Evolutionary conservation across 2,888 invertebrate genomes (phyloP).

Genomic region (Tenthredo amoena): DNA sequence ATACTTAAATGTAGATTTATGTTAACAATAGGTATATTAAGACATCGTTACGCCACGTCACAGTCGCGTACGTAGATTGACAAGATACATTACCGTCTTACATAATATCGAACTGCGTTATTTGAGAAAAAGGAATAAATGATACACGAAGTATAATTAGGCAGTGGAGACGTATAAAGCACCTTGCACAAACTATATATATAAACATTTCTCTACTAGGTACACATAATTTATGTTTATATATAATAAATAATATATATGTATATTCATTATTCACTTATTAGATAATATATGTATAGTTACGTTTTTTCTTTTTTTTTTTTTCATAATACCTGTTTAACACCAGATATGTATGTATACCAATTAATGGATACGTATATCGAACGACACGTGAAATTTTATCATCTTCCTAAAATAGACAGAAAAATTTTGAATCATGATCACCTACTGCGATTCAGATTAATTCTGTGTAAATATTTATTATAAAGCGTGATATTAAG

Average conservation of each 20-base stretch:
- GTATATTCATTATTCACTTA: background rate
- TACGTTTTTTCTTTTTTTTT: background rate
- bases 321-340: background rate
- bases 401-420: background rate
- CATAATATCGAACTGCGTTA: constrained; percentile 51
- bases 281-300: constrained; percentile 8
- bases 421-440: background rate
- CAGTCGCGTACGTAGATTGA: background rate
- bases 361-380: constrained; percentile 22
- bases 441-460: background rate
- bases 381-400: constrained; percentile 35
- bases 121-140: constrained; percentile 8
- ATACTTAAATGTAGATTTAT: background rate
- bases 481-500: background rate
- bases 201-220: constrained; percentile 9
- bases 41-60: constrained; percentile 2
- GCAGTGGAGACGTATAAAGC: constrained; percentile 40
- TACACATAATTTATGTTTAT: background rate
- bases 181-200: constrained; percentile 30
- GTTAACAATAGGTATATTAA: constrained; percentile 9
- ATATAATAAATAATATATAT: background rate
- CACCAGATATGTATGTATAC: background rate
- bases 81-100: constrained; percentile 17
- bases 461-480: background rate
- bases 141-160: background rate